phyloP scores from a whole-genome alignment of 2,888 invertebrate genomes.

The Biston stratarius region DNA sequence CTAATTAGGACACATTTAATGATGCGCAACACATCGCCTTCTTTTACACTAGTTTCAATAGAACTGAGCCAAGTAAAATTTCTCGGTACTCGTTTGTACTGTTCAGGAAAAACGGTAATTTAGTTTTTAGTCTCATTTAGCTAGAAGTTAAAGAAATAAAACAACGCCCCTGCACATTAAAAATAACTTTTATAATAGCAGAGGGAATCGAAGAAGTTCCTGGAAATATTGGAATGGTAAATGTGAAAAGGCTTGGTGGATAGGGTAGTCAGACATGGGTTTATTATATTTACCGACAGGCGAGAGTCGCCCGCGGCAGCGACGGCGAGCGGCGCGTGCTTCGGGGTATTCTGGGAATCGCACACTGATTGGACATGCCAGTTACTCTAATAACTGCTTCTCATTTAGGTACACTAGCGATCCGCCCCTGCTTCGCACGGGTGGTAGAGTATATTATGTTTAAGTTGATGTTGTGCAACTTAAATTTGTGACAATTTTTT shows the following conservation, averaged over 20 bases:
- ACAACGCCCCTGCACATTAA: slow-evolving; percentile 53
- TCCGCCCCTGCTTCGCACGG: background rate
- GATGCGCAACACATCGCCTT: slow-evolving; percentile 36
- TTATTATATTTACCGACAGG: slow-evolving; percentile 50
- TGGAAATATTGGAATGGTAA: slow-evolving; percentile 74
- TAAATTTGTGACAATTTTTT: no score
- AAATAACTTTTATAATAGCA: slow-evolving; percentile 56
- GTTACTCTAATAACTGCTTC: slow-evolving; percentile 49
- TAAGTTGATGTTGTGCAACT: no score
- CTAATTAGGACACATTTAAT: slow-evolving; percentile 36
- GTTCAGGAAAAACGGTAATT: slow-evolving; percentile 48
- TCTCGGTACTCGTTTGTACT: slow-evolving; percentile 51
- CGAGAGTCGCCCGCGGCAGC: slow-evolving; percentile 52
- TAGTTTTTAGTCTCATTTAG: slow-evolving; percentile 53
- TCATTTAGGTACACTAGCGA: background rate
- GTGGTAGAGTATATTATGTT: no score
- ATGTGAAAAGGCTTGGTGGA: slow-evolving; percentile 69
- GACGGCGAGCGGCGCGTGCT: slow-evolving; percentile 74
- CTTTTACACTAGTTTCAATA: slow-evolving; percentile 40
- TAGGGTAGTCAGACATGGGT: slow-evolving; percentile 42
- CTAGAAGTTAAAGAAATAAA: slow-evolving; percentile 49
- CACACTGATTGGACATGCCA: slow-evolving; percentile 62
- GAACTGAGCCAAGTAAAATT: slow-evolving; percentile 48
- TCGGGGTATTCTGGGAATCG: slow-evolving; percentile 75
- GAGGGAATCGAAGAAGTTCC: slow-evolving; percentile 66